Conservation (phyloP, 2,888 invertebrate genomes). For the Blastobasis lacticolella region DNA sequence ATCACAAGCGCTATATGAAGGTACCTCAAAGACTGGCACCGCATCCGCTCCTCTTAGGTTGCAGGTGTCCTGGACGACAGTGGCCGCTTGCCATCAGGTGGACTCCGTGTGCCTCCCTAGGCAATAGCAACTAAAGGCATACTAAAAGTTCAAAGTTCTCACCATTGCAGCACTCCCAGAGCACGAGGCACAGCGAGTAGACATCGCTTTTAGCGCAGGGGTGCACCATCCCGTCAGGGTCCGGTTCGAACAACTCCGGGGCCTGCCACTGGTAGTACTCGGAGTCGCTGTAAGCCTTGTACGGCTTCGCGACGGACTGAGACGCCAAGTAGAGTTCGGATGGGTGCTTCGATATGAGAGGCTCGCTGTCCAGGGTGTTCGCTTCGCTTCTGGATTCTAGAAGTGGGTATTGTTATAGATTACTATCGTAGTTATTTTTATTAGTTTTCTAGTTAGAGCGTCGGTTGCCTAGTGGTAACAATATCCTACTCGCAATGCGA, state of each 20-base stretch:
- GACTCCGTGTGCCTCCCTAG: too few species aligned
- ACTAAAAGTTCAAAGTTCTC: slow-evolving; percentile 7
- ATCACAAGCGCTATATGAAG: too few species aligned
- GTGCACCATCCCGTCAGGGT: slow-evolving; percentile 41
- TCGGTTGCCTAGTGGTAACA: too few species aligned
- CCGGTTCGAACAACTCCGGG: slow-evolving; percentile 54
- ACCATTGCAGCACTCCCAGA: slow-evolving; percentile 69
- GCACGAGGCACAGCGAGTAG: slow-evolving; percentile 51
- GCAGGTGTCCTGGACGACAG: too few species aligned
- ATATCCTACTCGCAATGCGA: too few species aligned
- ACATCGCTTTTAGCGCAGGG: slow-evolving; percentile 57
- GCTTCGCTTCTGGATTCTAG: slow-evolving; percentile 12
- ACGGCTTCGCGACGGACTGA: slow-evolving; percentile 38
- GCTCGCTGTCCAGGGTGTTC: slow-evolving; percentile 38
- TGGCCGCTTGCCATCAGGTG: too few species aligned
- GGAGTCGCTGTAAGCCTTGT: slow-evolving; percentile 31
- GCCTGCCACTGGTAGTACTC: slow-evolving; percentile 58
- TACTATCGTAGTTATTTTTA: too few species aligned
- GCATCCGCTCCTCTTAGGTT: too few species aligned
- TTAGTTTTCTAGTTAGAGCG: too few species aligned
- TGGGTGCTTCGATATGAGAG: slow-evolving; percentile 42
- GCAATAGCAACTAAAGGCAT: too few species aligned
- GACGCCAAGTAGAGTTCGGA: slow-evolving; percentile 43
- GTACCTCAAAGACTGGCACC: too few species aligned
- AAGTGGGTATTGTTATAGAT: background rate